These are phyloP conservation scores for Synergus umbraculus DNA, from an alignment of 2,888 invertebrate genomes.

Conservation along the genomic window DNA sequence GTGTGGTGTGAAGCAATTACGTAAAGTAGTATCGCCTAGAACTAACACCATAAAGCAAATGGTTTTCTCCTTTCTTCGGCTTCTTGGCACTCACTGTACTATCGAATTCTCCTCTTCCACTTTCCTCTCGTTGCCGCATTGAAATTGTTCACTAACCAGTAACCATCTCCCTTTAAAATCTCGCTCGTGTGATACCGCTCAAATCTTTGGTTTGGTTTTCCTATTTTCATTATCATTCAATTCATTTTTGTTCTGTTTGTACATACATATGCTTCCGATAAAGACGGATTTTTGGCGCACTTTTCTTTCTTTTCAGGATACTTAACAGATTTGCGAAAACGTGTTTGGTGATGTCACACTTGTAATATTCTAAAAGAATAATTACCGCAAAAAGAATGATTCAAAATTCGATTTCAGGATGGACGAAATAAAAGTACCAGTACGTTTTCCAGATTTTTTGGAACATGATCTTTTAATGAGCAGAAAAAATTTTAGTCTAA, in stretches of 20 bases:
- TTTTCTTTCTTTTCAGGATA: conserved; percentile 69
- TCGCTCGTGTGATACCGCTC: conserved; percentile 16
- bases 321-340: conserved; percentile 58
- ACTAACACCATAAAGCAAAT: conserved; percentile 49
- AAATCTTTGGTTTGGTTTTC: conserved; percentile 38
- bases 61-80: conserved; percentile 58
- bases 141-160: conserved; percentile 31
- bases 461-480: not conserved
- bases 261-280: conserved; percentile 61
- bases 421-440: conserved; percentile 59
- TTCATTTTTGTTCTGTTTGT: conserved; percentile 32
- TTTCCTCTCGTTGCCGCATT: conserved; percentile 22
- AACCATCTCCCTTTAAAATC: conserved; percentile 27
- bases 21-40: conserved; percentile 55
- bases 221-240: conserved; percentile 34
- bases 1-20: conserved; percentile 50
- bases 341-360: conserved; percentile 73
- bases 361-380: conserved; percentile 39
- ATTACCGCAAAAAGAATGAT: too few species aligned
- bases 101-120: conserved; percentile 34
- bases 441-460: conserved; percentile 60
- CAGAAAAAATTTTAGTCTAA: not conserved
- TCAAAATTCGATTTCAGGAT: too few species aligned
- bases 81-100: conserved; percentile 57
- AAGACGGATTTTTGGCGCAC: conserved; percentile 70